phyloP scores from a whole-genome alignment of 1,140 invertebrate species.

The Pristionchus pacificus region DNA sequence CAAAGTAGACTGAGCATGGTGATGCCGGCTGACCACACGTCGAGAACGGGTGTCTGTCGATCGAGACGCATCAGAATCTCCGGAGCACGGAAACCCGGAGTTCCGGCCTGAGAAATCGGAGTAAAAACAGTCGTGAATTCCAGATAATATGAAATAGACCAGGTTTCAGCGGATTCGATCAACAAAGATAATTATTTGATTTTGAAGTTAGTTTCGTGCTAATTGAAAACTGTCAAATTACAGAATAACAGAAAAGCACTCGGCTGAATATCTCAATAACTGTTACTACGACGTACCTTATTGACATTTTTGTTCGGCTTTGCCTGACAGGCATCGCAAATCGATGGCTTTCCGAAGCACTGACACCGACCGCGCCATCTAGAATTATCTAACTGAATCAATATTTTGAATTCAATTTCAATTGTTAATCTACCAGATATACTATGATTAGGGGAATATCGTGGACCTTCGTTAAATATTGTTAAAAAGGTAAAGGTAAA shows the following conservation, averaged over 20 bases:
- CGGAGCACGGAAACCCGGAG: constrained; percentile 81
- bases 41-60: constrained; percentile 76
- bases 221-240: too few species aligned
- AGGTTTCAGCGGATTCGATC: too few species aligned
- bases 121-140: background rate
- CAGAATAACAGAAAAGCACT: too few species aligned
- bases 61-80: constrained; percentile 77
- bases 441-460: too few species aligned
- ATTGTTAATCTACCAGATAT: too few species aligned
- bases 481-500: too few species aligned
- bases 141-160: background rate
- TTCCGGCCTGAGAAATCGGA: constrained; percentile 65
- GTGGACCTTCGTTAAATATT: too few species aligned
- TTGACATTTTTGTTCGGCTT: constrained; percentile 67
- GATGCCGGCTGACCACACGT: constrained; percentile 82
- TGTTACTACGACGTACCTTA: constrained; percentile 60
- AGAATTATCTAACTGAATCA: background rate
- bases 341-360: background rate
- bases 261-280: background rate
- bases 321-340: constrained; percentile 61
- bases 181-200: too few species aligned
- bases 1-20: constrained; percentile 66
- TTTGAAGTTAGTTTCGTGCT: too few species aligned
- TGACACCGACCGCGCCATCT: background rate
- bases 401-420: too few species aligned